Evolutionary conservation across 2,888 invertebrate genomes (phyloP), one percentile per base, ranked within the genome.

Genomic region (Melieria picta): DNA sequence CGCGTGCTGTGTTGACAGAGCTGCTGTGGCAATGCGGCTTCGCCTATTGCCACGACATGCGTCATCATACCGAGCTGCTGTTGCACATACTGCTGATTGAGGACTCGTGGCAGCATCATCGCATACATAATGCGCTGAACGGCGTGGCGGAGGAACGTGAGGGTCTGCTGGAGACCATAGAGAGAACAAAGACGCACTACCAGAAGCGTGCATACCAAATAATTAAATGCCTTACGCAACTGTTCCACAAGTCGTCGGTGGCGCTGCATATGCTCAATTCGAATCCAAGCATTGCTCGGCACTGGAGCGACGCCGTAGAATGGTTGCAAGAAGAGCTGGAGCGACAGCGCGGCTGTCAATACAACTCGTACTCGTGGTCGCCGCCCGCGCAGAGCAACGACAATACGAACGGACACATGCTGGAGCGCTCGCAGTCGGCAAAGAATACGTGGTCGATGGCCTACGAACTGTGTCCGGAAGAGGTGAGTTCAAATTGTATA

Each of bases 121-220:
- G 98, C 79, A 94, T 98, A 83, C 95, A 95, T 83, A 96, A 96
- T 84, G 97, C 96, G 11, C 91, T 98, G 62, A 96, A 96, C 89
- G 98, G 94, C 87, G 88, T 82, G 63, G 93, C 92, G 4, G 94
- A 94, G 75, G 94, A 97, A 83, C 91, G 96, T 58, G 97, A 97
- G 81, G 98, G 98, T 1, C 89, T 98, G 69, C 91, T 98, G 80
- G 98, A 98, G 84, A 98, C 95, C 71, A 96, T 98, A 82, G 91
- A 93, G 79, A 92, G 95, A 74, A 94, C 96, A 72, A 97, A 97
- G 88, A 94, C 93, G 76, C 96, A 97, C 88, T 97, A 97, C 88
- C 97, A 98, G 87, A 98, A 98, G 88, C 90, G 98, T 77, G 96
- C 97, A 76, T 98, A 98, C 89, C 96, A 97, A 87, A 98, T 97